Conservation (phyloP, 2,113 vertebrate genomes). For the Chaetops frenatus region DNA sequence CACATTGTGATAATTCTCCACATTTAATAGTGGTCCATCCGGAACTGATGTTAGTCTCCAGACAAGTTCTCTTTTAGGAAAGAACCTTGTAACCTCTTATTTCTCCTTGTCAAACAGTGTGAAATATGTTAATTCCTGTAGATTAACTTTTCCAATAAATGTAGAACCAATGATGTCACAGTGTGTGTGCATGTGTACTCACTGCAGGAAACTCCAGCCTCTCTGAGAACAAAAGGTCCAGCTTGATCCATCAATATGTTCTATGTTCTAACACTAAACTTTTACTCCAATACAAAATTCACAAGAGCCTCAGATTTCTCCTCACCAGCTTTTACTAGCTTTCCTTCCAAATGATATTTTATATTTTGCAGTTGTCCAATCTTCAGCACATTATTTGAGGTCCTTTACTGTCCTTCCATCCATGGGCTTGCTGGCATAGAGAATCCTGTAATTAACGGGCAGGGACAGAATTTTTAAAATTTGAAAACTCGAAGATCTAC, state of each 20-base stretch:
- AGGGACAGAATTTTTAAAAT: not conserved
- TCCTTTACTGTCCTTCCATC: not conserved
- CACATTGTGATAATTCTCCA: not conserved
- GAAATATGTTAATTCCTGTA: not conserved
- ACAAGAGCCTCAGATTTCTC: not conserved
- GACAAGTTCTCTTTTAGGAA: not conserved
- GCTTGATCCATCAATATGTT: not conserved
- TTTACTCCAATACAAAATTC: not conserved
- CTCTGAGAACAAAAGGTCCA: not conserved
- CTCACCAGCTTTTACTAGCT: not conserved
- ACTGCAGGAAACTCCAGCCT: not conserved
- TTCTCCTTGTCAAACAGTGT: not conserved
- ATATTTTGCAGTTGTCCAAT: not conserved
- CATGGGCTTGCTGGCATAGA: not conserved
- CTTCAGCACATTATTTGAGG: not conserved
- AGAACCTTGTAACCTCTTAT: not conserved
- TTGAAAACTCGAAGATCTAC: not conserved
- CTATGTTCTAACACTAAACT: not conserved
- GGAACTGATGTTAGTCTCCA: not conserved
- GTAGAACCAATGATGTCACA: not conserved
- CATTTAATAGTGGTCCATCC: not conserved
- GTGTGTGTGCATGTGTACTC: accelerated
- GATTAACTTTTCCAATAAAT: not conserved
- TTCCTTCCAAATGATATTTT: not conserved
- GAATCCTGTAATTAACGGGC: not conserved